Evolutionary conservation across 2,797 vertebrate species (phyloP), one percentile per base, ranked within the genome.

Genomic region (Cynodonichthys magdalenae): DNA sequence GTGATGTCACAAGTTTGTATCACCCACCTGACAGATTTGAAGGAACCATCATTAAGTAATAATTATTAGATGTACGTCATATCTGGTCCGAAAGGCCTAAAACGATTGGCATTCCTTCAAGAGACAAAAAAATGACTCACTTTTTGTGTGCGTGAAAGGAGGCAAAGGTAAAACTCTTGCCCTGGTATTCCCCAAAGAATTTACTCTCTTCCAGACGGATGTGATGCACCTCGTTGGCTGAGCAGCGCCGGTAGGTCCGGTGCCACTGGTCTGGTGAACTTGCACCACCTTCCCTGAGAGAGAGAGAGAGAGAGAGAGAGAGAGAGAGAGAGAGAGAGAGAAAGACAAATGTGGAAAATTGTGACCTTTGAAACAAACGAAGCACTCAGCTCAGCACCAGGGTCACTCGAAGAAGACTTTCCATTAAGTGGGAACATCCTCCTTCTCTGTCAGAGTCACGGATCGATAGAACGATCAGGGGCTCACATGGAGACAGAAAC

Each of bases 81-180:
- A 24, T 34, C 31, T 6, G 31, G 31, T 12, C 4, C 14, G 11
- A 39, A 39, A 39, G 36, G 36, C 10, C 3, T 10, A 1, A 4
- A 11, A 11, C 3, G 11, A 39, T 39, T 4, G 12, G 12, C 10
- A 39, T 2, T 14, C 36, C 36, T 39, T 39, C 11, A 39, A 39
- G 12, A 24, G 24, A 24, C 2, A 24, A 14, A 39, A 12, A 14
- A 39, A 12, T 12, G 36, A 69, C 93, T 90, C 79, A 95, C 94
- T 95, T 95, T 84, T 95, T 95, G 71, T 95, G 94, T 51, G 94
- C 94, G 4, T 95, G 94, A 83, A 95, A 95, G 27, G 94, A 95
- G 34, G 94, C 93, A 56, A 94, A 95, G 36, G 94, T 95, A 83
- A 95, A 95, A 80, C 94, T 95, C 83, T 95, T 95, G 71, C 94